These are phyloP conservation scores for Drepana falcataria DNA, from an alignment of 2,888 invertebrate species.

Conservation along the genomic window DNA sequence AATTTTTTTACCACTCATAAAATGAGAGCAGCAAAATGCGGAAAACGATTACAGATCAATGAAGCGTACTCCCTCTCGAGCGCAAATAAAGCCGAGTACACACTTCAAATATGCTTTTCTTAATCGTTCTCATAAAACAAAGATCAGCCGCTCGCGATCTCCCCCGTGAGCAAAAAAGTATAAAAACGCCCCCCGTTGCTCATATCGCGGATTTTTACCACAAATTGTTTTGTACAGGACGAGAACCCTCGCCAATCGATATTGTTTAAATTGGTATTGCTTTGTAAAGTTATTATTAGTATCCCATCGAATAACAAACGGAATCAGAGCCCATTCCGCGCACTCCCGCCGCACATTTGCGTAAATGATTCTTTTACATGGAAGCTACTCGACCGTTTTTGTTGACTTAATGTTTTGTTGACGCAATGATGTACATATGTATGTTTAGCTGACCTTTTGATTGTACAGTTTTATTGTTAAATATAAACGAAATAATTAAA, in stretches of 20 bases:
- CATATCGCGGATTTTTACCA: conserved; percentile 69
- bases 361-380: conserved; percentile 26
- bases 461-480: conserved; percentile 3
- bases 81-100: conserved; percentile 75
- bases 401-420: too few species aligned
- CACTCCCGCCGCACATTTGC: conserved; percentile 37
- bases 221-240: conserved; percentile 62
- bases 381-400: too few species aligned
- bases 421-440: background rate
- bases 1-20: conserved; percentile 17
- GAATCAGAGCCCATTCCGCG: conserved; percentile 42
- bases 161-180: conserved; percentile 57
- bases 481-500: conserved; percentile 14
- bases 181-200: conserved; percentile 63
- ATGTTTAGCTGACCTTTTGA: too few species aligned
- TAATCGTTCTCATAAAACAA: conserved; percentile 80
- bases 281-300: conserved; percentile 54
- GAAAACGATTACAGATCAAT: conserved; percentile 78
- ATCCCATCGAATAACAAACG: conserved; percentile 49
- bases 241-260: conserved; percentile 57
- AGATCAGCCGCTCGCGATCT: conserved; percentile 68
- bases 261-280: conserved; percentile 57
- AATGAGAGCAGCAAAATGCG: conserved; percentile 63
- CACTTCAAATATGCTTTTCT: conserved; percentile 80
- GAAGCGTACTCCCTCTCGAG: conserved; percentile 73